Evolutionary conservation across 2,797 vertebrate genomes (phyloP).

Genomic region (Orientallactaga sibirica): DNA sequence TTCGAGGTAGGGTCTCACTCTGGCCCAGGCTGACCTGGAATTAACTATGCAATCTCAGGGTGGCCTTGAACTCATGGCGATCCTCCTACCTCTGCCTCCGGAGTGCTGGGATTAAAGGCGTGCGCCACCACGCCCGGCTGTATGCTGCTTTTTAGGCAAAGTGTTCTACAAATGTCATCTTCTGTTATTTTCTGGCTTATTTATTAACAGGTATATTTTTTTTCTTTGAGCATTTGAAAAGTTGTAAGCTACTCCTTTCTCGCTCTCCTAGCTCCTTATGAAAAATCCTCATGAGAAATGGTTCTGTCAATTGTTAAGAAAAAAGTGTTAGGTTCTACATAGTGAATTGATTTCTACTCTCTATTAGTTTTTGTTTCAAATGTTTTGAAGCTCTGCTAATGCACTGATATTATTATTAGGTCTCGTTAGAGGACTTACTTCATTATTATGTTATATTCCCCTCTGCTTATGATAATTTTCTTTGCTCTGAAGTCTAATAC

Average conservation of each 20-base stretch:
- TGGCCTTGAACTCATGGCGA: no score
- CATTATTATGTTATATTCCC: constrained; percentile 10
- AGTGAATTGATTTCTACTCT: background rate
- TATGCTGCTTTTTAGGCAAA: background rate
- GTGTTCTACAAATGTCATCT: constrained; percentile 12
- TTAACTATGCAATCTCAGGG: no score
- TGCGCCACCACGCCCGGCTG: no score
- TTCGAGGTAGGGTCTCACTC: no score
- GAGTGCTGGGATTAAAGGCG: no score
- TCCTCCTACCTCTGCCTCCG: no score
- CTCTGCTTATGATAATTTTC: constrained; percentile 23
- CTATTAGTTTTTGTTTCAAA: constrained; percentile 20
- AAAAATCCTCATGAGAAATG: background rate
- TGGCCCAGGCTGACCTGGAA: no score
- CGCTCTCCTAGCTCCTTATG: no score
- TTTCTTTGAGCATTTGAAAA: no score
- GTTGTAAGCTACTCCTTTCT: no score
- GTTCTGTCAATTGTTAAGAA: constrained; percentile 6
- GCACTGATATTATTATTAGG: background rate
- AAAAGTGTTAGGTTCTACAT: background rate
- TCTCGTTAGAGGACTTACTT: background rate
- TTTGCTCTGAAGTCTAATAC: constrained; percentile 2
- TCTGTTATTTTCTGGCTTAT: background rate
- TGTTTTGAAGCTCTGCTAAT: constrained; percentile 10
- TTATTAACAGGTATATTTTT: no score